Percentiles rank a stretch among this genome's conserved stretches.
Conservation (phyloP, 2,113 vertebrate genomes). For the Pelusios castaneus region DNA sequence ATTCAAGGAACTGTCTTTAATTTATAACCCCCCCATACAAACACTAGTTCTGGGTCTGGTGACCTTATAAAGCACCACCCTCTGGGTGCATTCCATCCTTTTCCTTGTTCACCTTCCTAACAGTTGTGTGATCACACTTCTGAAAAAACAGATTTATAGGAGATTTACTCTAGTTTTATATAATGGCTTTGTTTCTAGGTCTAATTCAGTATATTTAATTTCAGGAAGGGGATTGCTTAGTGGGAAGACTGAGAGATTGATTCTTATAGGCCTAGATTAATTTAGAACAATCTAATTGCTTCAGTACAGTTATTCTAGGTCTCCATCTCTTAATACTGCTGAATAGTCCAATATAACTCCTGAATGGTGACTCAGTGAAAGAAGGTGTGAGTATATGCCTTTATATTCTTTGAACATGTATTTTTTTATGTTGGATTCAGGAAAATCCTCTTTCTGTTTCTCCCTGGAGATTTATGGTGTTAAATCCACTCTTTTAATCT, state of each 20-base stretch:
- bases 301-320: not conserved
- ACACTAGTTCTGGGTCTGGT: not conserved
- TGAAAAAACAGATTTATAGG: not conserved
- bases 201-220: not conserved
- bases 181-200: not conserved
- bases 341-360: not conserved
- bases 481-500: constrained; percentile 30
- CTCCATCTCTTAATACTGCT: not conserved
- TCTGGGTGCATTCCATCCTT: not conserved
- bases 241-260: not conserved
- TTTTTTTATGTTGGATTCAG: not conserved
- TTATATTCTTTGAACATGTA: not conserved
- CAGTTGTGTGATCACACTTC: not conserved
- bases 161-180: not conserved
- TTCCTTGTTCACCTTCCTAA: not conserved
- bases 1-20: not conserved
- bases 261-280: not conserved
- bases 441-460: not conserved
- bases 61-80: no score
- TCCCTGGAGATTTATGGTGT: constrained; percentile 25
- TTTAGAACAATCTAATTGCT: not conserved
- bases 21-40: not conserved
- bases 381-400: fast-evolving
- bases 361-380: not conserved
- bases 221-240: not conserved